Percentiles rank a stretch among this genome's conserved stretches.
Conservation (phyloP, 1,140 invertebrate genomes). For the Panagrolaimus sp. region DNA sequence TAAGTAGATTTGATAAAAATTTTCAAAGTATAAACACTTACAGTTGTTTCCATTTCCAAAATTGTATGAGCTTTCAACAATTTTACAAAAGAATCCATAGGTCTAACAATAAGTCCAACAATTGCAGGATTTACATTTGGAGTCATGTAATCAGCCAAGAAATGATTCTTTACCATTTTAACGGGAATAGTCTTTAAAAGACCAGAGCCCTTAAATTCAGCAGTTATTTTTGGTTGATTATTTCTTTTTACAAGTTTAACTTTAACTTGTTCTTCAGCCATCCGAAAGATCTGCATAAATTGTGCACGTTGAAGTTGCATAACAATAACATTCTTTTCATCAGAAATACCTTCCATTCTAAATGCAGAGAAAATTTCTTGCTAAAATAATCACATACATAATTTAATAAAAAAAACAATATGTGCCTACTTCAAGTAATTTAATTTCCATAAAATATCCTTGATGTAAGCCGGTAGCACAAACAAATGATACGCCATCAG, state of each 20-base stretch:
- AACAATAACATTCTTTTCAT: background rate
- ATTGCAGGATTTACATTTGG: background rate
- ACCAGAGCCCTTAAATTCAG: background rate
- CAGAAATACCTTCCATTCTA: background rate
- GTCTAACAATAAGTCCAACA: too few relatives aligned
- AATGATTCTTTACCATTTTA: background rate
- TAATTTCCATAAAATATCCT: background rate
- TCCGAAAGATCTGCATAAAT: background rate
- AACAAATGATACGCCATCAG: background rate
- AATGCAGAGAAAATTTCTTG: background rate
- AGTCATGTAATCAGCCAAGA: background rate
- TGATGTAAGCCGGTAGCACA: background rate
- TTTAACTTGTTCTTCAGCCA: background rate
- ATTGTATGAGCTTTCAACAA: too few relatives aligned
- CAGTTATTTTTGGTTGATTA: too few relatives aligned
- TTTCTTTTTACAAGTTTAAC: too few relatives aligned
- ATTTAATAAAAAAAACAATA: too few relatives aligned
- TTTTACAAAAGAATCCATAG: too few relatives aligned
- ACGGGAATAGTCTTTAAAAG: background rate
- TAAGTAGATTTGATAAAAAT: too few relatives aligned
- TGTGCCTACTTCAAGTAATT: background rate
- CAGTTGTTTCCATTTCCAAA: too few relatives aligned
- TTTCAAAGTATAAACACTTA: too few relatives aligned
- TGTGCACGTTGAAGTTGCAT: background rate
- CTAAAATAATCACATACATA: background rate